These are phyloP conservation scores for Delia radicum DNA, from an alignment of 1,140 invertebrate species.

Conservation along the genomic window DNA sequence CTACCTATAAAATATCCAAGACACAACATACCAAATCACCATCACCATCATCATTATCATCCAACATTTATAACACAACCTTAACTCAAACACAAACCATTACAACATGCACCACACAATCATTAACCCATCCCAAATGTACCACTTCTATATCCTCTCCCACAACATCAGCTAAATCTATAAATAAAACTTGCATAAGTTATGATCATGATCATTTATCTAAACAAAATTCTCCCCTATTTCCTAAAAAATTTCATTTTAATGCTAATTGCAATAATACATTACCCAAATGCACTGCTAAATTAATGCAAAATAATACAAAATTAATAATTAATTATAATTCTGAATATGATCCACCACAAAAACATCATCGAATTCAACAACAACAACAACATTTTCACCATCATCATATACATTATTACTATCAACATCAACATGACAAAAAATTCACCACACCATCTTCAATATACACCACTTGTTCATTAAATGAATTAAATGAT, in stretches of 20 bases:
- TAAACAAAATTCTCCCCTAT: not conserved
- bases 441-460: slow-evolving; percentile 34
- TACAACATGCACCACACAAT: slow-evolving; percentile 27
- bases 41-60: slow-evolving; percentile 24
- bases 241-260: slow-evolving; percentile 7
- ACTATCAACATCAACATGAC: slow-evolving; percentile 35
- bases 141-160: slow-evolving; percentile 59
- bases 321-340: slow-evolving; percentile 55
- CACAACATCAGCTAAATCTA: slow-evolving; percentile 25
- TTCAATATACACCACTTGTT: slow-evolving; percentile 35
- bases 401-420: slow-evolving; percentile 36
- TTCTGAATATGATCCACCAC: slow-evolving; percentile 43
- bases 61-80: slow-evolving; percentile 21
- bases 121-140: not conserved
- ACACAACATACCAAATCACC: not conserved
- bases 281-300: slow-evolving; percentile 7
- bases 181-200: not conserved
- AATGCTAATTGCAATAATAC: not conserved
- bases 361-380: not conserved
- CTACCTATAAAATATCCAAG: not conserved
- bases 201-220: not conserved
- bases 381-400: slow-evolving; percentile 40
- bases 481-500: not conserved
- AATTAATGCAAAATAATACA: slow-evolving; percentile 16
- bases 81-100: slow-evolving; percentile 27